A percentile compares a stretch with the other conserved stretches of the same genome.
Evolutionary conservation across 2,113 vertebrate genomes (phyloP).

Genomic region (Cephalopholis sonnerati): DNA sequence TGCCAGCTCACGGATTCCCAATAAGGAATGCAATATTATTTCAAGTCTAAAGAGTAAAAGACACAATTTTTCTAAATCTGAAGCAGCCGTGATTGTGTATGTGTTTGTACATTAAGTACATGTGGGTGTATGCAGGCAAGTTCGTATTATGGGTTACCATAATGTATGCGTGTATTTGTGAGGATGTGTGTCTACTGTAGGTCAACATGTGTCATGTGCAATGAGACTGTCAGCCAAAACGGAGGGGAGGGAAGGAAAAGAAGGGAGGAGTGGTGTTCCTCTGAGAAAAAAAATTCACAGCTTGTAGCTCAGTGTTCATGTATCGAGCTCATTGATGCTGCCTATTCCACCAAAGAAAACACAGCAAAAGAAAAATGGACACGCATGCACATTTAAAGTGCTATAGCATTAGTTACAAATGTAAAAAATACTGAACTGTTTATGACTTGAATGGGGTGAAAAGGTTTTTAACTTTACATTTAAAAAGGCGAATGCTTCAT

Average conservation of each 20-base stretch:
- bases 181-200: conserved; percentile 13
- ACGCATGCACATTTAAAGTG: conserved; percentile 67
- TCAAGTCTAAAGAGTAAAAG: not conserved
- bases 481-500: conserved; percentile 13
- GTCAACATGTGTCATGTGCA: conserved; percentile 77
- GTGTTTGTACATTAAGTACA: conserved; percentile 14
- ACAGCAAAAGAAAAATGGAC: conserved; percentile 30
- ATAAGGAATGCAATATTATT: not conserved
- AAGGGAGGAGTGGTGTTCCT: conserved; percentile 53
- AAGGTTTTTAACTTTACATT: conserved; percentile 27
- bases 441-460: conserved; percentile 25
- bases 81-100: conserved; percentile 12
- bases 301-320: conserved; percentile 29
- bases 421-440: conserved; percentile 18
- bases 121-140: conserved; percentile 6
- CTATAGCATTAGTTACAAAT: conserved; percentile 22
- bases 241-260: conserved; percentile 11
- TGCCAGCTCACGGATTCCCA: not conserved
- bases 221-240: conserved; percentile 57
- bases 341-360: conserved; percentile 56
- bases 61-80: not conserved
- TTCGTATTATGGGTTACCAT: conserved; percentile 47
- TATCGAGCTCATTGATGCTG: conserved; percentile 37
- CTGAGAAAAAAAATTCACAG: not conserved
- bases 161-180: conserved; percentile 22